Base-by-base conservation (phyloP, 92 coral and sea anemone genomes). In the Montipora capitata region DNA sequence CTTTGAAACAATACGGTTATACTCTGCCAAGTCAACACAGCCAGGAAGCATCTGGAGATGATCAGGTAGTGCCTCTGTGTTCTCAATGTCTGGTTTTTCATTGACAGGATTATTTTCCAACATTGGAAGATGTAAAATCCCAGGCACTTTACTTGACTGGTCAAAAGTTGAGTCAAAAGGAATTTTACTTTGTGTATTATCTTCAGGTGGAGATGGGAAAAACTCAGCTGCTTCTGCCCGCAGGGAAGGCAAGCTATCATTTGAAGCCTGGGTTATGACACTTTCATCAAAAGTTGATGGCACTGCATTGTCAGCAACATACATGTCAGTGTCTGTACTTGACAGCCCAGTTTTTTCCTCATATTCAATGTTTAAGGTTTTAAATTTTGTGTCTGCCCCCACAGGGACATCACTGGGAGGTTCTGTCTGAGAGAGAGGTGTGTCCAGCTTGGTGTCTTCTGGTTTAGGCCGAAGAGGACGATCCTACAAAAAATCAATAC, bases 191-290 rank as follows among this genome's bases (percentile, higher is more conserved):
- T 10, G 58, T 27, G 45, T 3, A 20, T 7, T 63, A 6, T 75
- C 43, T 16, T 72, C 87, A 1, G 87, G 71, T 18, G 87, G 72
- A 20, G 18, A 5, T 0, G 87, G 87, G 16, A 83, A 45, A 72
- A 83, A 83, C 40, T 18, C 80, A 3, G 79, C 87, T 5, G 87
- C 87, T 10, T 83, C 87, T 14, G 62, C 79, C 17, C 87, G 79
- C 13, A 83, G 61, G 0, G 39, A n/a, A 14, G 70, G 77, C 42
- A 41, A 35, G 52, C 40, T 43, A 3, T 16, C 76, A 2, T 20
- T 48, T 52, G 40, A 18, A 39, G 41, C 2, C 59, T 48, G 48
- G 16, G 0, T 35, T 10, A 51, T 63, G n/a, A 3, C 66, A 39
- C 61, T 54, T 5, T 40, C 17, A 16, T 10, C 3, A 4, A 61